Base-by-base conservation (phyloP, 2,888 invertebrate genomes). In the Lasius fuliginosus region DNA sequence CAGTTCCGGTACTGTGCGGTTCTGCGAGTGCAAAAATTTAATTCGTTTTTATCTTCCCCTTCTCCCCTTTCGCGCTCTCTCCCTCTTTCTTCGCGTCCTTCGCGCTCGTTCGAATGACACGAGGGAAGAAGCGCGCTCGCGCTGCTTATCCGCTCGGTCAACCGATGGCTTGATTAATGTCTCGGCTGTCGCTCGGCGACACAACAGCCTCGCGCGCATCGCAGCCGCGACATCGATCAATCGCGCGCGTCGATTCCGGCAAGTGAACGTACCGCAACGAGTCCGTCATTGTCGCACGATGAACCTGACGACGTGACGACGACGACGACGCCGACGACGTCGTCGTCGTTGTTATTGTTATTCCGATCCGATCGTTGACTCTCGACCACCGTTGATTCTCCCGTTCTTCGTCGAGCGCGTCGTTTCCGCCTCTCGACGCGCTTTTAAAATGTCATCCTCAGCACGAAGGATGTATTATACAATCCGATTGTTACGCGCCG, bases 171-270 rank as follows among this genome's bases (percentile, higher is more conserved):
- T 46, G 82, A 77, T 84, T 87, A 60, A 71, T 8, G 46, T 79
- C 60, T 60, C 42, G 79, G 46, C 33, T 67, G 67, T 76, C 67
- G 67, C 53, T 27, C 53, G 67, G 40, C 64, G 60, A 82, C 76
- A 81, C 65, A 60, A 81, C 65, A 60, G 62, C 73, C 81, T 82
- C 73, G 75, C 73, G 85, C 84, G 36, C 83, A 76, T 62, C 84
- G 71, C 62, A 53, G 30, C 12, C 33, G 60, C 65, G 36, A 62
- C 86, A 89, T 90, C 90, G 89, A 90, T 90, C 87, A 90, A 87
- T 89, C 90, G 89, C 82, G 85, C 64, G 40, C 79, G 75, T 87
- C 85, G 90, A 90, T 88, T 84, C 46, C 23, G 23, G 18, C 30
- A 6, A n/a, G 30, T 8, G 11, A 65, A 8, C 23, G 40, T 15